Conservation (phyloP, 2,797 vertebrate genomes). For the Eospalax fontanierii region DNA sequence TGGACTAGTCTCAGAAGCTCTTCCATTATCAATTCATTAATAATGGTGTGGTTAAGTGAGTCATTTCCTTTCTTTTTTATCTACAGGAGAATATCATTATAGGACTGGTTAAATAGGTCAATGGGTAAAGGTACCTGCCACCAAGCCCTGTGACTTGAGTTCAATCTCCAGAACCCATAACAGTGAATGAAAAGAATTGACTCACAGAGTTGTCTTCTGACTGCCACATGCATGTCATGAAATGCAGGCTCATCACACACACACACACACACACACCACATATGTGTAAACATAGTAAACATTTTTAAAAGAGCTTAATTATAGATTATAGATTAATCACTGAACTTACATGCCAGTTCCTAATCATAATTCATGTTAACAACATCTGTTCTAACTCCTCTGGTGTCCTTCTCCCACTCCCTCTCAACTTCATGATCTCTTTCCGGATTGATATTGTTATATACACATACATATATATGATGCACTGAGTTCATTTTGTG, state of each 20-base stretch:
- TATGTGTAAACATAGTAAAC: not conserved
- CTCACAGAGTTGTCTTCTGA: not conserved
- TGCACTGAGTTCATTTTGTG: too few relatives aligned
- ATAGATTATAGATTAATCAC: too few relatives aligned
- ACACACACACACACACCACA: not conserved
- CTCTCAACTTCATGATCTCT: too few relatives aligned
- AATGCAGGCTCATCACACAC: not conserved
- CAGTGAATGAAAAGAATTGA: not conserved
- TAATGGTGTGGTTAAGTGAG: not conserved
- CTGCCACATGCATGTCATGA: not conserved
- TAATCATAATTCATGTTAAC: too few relatives aligned
- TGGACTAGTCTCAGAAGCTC: not conserved
- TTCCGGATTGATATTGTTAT: too few relatives aligned
- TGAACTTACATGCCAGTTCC: not conserved
- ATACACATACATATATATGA: too few relatives aligned
- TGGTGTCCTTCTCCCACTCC: too few relatives aligned
- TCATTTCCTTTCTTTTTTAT: conserved; percentile 30
- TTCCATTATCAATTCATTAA: not conserved
- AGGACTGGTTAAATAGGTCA: not conserved
- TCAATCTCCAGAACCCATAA: not conserved
- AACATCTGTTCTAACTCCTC: too few relatives aligned
- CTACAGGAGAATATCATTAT: not conserved
- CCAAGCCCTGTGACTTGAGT: not conserved
- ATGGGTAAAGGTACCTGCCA: not conserved
- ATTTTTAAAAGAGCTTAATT: not conserved